Evolutionary conservation across 2,888 invertebrate genomes (phyloP).

Genomic region (Limnephilus marmoratus): DNA sequence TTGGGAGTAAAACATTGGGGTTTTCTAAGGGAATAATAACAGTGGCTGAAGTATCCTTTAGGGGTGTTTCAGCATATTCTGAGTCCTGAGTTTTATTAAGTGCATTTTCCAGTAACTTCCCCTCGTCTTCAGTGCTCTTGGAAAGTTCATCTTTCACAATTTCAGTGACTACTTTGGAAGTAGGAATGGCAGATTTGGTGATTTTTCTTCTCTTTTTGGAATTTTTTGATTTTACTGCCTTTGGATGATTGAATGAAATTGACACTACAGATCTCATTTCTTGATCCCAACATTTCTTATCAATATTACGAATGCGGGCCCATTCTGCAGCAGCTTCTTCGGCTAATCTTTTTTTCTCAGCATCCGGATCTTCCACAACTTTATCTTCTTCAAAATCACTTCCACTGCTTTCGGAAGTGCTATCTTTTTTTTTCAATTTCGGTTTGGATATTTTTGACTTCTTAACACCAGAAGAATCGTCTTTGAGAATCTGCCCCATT

Average conservation of each 20-base stretch:
- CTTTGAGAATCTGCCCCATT: slow-evolving; percentile 61
- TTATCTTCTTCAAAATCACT: not conserved
- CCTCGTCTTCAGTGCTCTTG: slow-evolving; percentile 54
- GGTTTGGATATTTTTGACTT: not conserved
- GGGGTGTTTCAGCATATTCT: slow-evolving; percentile 19
- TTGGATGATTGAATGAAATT: not conserved
- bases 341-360: slow-evolving; percentile 67
- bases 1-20: not conserved
- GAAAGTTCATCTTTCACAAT: slow-evolving; percentile 34
- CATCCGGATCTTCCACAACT: not conserved
- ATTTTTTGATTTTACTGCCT: slow-evolving; percentile 23
- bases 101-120: slow-evolving; percentile 51
- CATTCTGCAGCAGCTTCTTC: slow-evolving; percentile 68
- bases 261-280: slow-evolving; percentile 41
- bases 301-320: slow-evolving; percentile 68
- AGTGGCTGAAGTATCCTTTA: not conserved
- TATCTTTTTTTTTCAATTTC: not conserved
- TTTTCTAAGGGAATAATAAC: not conserved
- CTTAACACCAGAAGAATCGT: not conserved
- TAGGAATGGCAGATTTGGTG: slow-evolving; percentile 13
- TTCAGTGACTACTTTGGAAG: not conserved
- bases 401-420: not conserved
- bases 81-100: slow-evolving; percentile 37
- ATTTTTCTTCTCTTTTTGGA: slow-evolving; percentile 49
- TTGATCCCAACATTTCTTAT: slow-evolving; percentile 55